Percentiles rank a stretch among this genome's conserved stretches.
phyloP scores from a whole-genome alignment of 2,113 vertebrate genomes.

The Prietella phreatophila region DNA sequence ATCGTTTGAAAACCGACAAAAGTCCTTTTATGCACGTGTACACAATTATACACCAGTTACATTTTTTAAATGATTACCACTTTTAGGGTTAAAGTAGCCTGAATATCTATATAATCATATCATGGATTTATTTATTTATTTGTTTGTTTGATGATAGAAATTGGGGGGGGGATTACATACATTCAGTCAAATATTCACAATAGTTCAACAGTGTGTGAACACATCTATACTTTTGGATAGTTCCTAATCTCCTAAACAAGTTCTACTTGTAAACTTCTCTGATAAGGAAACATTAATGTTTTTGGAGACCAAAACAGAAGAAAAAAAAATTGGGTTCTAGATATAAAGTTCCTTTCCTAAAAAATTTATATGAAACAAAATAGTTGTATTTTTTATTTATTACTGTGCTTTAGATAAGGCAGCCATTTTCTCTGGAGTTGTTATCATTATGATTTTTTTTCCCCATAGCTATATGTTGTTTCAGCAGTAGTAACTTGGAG shows the following conservation, averaged over 20 bases:
- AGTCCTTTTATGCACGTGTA: no score
- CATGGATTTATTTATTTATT: background rate
- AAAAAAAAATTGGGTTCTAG: no score
- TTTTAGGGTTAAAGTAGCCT: no score
- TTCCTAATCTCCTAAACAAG: background rate
- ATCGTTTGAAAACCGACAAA: no score
- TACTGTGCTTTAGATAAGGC: background rate
- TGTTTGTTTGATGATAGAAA: background rate
- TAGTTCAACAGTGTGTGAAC: background rate
- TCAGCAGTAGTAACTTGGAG: conserved; percentile 28
- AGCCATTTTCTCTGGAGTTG: background rate
- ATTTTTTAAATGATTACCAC: no score
- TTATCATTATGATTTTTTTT: background rate
- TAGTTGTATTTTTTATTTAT: background rate
- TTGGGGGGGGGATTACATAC: no score
- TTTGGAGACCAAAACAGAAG: background rate
- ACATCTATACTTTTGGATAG: background rate
- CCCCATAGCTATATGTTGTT: no score
- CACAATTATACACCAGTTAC: no score
- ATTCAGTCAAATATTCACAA: no score
- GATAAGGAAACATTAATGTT: background rate
- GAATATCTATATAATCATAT: background rate
- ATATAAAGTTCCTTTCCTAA: background rate
- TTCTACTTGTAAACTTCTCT: no score
- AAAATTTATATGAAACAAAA: background rate